Evolutionary conservation across 2,888 invertebrate species (phyloP).

Genomic region (Dyspetes luteomarginatus): DNA sequence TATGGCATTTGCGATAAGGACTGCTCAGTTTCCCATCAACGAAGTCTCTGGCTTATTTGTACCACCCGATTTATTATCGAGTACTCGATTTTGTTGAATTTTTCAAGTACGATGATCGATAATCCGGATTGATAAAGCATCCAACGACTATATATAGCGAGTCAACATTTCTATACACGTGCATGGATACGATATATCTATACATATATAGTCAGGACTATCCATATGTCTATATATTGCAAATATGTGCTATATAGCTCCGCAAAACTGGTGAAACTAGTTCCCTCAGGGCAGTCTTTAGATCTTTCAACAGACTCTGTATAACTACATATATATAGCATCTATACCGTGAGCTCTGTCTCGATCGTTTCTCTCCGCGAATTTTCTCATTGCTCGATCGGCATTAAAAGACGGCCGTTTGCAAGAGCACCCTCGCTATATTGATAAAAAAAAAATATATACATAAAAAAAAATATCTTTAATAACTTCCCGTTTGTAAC

Average conservation of each 20-base stretch:
- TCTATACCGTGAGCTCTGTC: background rate
- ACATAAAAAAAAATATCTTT: slow-evolving; percentile 3
- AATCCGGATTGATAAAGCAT: slow-evolving; percentile 13
- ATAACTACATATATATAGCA: background rate
- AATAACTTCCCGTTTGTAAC: slow-evolving; percentile 27
- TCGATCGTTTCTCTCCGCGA: slow-evolving; percentile 31
- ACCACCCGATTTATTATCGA: background rate
- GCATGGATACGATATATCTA: background rate
- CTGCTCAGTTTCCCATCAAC: too few relatives aligned
- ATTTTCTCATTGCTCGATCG: slow-evolving; percentile 35
- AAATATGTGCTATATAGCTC: slow-evolving; percentile 20
- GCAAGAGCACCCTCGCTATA: background rate
- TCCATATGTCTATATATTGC: slow-evolving; percentile 36
- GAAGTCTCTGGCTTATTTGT: too few relatives aligned
- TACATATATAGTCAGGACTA: background rate
- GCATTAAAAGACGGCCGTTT: slow-evolving; percentile 8
- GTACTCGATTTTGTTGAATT: background rate
- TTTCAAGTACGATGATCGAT: background rate
- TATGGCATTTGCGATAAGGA: too few relatives aligned
- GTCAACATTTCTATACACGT: background rate
- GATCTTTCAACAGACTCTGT: background rate
- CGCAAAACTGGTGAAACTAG: slow-evolving; percentile 38
- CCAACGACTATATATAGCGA: slow-evolving; percentile 5
- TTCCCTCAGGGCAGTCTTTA: slow-evolving; percentile 34
- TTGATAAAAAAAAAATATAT: background rate